phyloP scores from a whole-genome alignment of 2,113 vertebrate genomes.

The Cromileptes altivelis region DNA sequence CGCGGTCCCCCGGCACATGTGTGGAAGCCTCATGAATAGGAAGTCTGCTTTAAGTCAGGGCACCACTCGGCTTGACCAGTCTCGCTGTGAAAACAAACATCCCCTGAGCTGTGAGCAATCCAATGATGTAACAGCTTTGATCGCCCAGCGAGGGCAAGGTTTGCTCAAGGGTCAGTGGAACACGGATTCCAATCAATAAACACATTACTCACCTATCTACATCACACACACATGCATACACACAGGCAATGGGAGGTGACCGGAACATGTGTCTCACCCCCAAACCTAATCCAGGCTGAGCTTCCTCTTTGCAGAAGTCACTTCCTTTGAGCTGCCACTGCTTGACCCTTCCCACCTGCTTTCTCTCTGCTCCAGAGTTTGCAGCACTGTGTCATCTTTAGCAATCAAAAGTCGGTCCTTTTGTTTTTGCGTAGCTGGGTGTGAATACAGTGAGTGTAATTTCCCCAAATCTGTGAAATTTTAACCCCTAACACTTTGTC shows the following conservation, averaged over 20 bases:
- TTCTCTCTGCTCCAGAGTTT: constrained; percentile 29
- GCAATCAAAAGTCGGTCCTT: neutral
- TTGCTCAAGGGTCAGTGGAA: constrained; percentile 79
- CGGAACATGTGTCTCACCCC: constrained; percentile 1
- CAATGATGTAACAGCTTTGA: constrained; percentile 80
- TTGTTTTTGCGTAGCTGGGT: neutral
- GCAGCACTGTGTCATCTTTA: neutral
- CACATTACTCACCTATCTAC: constrained; percentile 67
- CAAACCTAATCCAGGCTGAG: constrained; percentile 29
- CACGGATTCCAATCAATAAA: constrained; percentile 73
- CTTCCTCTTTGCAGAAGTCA: constrained; percentile 35
- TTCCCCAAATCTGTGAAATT: neutral
- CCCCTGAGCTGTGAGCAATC: constrained; percentile 60
- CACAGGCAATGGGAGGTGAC: constrained; percentile 5
- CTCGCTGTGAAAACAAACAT: constrained; percentile 83
- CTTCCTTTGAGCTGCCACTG: constrained; percentile 41
- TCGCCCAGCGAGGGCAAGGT: constrained; percentile 69
- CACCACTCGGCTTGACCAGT: constrained; percentile 53
- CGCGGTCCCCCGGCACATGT: constrained; percentile 72
- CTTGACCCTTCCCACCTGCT: constrained; percentile 47
- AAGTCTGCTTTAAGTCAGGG: constrained; percentile 85
- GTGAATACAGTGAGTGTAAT: neutral
- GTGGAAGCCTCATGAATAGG: constrained; percentile 72
- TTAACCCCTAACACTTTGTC: neutral
- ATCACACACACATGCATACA: constrained; percentile 14